Evolutionary conservation across 1,140 invertebrate genomes (phyloP), one percentile per base, ranked within the genome.

Genomic region (Chironomus tepperi): DNA sequence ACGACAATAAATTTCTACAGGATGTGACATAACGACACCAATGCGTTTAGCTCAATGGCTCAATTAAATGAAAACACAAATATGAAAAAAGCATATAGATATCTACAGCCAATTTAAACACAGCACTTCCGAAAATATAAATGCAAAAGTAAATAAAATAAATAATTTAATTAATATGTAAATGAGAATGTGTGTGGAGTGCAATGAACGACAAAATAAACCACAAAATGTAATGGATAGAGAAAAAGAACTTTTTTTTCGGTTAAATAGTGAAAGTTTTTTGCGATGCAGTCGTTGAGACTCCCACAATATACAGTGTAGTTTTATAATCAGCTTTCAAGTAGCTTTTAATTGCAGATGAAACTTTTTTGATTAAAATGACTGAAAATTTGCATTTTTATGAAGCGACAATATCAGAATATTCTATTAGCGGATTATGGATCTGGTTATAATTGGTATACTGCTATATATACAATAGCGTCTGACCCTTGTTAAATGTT

Each of bases 151-250:
- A 57, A 57, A 57, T n/a, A 57, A 57, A n/a, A n/a, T n/a, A 57
- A 57, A 57, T 57, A 57, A 57, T 57, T 57, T 57, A 57, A 57
- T 57, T 57, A 57, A 57, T n/a, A 57, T 57, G 12, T 57, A 57
- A 57, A 57, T 57, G 12, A n/a, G 12, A n/a, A 5, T n/a, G 12
- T n/a, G n/a, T 57, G 12, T 57, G 12, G 5, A 57, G 47, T 57
- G 47, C 47, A 57, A 57, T 57, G 47, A 57, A 57, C 47, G 47
- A 57, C 47, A 57, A 57, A 57, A 57, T n/a, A 57, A 57, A 57
- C 47, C 47, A n/a, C 47, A 57, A n/a, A 57, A 57, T 57, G 47
- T 57, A n/a, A n/a, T 15, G 24, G 24, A 34, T 34, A 34, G 24
- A 34, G 24, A 34, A 34, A 34, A 34, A 34, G 5, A 5, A 12